phyloP scores from a whole-genome alignment of 2,888 invertebrate species.

The Minunthozetes semirufus region DNA sequence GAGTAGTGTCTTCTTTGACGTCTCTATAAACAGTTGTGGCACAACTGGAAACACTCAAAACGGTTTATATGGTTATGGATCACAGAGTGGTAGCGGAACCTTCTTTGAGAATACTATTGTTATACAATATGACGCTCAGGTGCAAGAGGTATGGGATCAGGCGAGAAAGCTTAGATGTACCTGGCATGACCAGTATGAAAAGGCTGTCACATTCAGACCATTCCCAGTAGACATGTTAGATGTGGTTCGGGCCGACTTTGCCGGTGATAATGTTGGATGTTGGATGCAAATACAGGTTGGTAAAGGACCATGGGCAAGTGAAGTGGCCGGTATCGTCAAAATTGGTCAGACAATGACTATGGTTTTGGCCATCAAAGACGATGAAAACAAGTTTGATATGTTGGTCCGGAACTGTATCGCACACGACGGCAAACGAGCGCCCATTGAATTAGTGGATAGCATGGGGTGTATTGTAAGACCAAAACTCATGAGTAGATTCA shows the following conservation, averaged over 20 bases:
- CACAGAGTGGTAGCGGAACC: constrained; percentile 79
- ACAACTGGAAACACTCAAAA: constrained; percentile 86
- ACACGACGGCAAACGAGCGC: constrained; percentile 85
- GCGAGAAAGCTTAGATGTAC: constrained; percentile 84
- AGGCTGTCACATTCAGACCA: constrained; percentile 85
- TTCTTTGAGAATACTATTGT: constrained; percentile 91
- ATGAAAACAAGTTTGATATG: constrained; percentile 92
- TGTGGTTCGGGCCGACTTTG: constrained; percentile 87
- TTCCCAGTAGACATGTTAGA: constrained; percentile 93
- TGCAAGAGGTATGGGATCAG: constrained; percentile 93
- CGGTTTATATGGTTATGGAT: constrained; percentile 76
- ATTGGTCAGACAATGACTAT: constrained; percentile 95
- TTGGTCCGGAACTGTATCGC: constrained; percentile 87
- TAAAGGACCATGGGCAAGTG: constrained; percentile 75
- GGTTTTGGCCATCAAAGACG: constrained; percentile 89
- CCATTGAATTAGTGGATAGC: constrained; percentile 85
- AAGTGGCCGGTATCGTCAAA: constrained; percentile 86
- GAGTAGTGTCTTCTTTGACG: constrained; percentile 79
- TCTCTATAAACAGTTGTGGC: constrained; percentile 82
- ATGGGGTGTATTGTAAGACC: constrained; percentile 85
- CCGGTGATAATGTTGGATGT: constrained; percentile 89
- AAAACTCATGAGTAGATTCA: constrained; percentile 85
- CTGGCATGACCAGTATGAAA: constrained; percentile 93
- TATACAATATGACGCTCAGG: constrained; percentile 69
- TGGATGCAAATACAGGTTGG: constrained; percentile 87